phyloP scores from a whole-genome alignment of 2,888 invertebrate species.

The Spodoptera picta region DNA sequence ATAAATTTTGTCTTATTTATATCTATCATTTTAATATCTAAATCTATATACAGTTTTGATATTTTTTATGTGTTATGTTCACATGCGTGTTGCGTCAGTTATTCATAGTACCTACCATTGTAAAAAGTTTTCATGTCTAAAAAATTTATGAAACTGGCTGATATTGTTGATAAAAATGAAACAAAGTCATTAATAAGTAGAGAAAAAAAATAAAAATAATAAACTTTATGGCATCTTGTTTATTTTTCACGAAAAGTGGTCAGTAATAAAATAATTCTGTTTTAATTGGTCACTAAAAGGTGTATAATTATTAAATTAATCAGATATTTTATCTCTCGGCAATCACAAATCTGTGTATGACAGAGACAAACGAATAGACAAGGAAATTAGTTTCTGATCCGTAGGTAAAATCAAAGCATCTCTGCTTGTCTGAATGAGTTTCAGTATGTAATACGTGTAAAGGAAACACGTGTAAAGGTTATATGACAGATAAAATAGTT shows the following conservation, averaged over 20 bases:
- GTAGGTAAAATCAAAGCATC: conserved; percentile 1
- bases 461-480: no score
- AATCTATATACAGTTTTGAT: no score
- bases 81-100: no score
- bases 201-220: neutral
- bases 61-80: no score
- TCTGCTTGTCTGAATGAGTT: neutral
- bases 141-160: neutral
- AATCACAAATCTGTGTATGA: conserved; percentile 30
- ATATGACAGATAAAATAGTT: no score
- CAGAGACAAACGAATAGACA: conserved; percentile 20
- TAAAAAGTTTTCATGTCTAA: neutral
- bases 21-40: no score
- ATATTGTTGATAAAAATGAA: neutral
- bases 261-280: neutral
- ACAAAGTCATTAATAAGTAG: neutral
- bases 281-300: no score
- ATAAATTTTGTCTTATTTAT: neutral
- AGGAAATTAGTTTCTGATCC: conserved; percentile 23
- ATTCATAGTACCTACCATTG: no score
- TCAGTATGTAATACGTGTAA: no score
- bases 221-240: neutral
- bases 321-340: conserved; percentile 3
- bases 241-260: neutral
- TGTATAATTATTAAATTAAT: neutral